Evolutionary conservation across 2,888 invertebrate species (phyloP).

Genomic region (Drosophila pseudotakahashii): DNA sequence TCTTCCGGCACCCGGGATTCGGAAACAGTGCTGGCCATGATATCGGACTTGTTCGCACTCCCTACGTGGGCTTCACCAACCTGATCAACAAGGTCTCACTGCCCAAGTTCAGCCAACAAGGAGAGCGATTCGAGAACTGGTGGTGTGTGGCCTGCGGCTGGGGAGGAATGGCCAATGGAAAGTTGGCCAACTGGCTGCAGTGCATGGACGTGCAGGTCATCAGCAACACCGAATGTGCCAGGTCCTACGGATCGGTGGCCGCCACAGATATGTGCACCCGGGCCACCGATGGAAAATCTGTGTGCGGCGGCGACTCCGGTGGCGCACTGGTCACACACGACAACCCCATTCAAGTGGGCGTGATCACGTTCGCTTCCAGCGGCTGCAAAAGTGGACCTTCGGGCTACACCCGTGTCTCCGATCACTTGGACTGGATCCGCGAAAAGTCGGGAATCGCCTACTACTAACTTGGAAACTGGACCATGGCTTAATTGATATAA

Average conservation of each 20-base stretch:
- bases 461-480: conserved; percentile 21
- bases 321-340: conserved; percentile 77
- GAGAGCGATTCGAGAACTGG: conserved; percentile 37
- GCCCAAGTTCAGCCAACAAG: conserved; percentile 23
- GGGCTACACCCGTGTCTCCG: conserved; percentile 60
- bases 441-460: conserved; percentile 54
- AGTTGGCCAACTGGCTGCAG: conserved; percentile 72
- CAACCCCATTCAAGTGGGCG: conserved; percentile 52
- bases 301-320: conserved; percentile 84
- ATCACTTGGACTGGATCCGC: conserved; percentile 69
- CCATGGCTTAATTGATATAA: background rate
- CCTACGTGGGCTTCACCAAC: conserved; percentile 32
- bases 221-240: conserved; percentile 79
- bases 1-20: conserved; percentile 49
- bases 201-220: conserved; percentile 62
- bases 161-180: conserved; percentile 56
- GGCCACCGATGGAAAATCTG: conserved; percentile 65
- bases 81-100: conserved; percentile 32
- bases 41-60: conserved; percentile 53
- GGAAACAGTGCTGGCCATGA: conserved; percentile 44
- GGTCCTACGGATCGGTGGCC: conserved; percentile 78
- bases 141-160: conserved; percentile 57
- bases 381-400: conserved; percentile 56
- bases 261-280: conserved; percentile 38
- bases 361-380: conserved; percentile 50